Conservation (phyloP, 2,113 vertebrate species). For the Trogon surrucura region DNA sequence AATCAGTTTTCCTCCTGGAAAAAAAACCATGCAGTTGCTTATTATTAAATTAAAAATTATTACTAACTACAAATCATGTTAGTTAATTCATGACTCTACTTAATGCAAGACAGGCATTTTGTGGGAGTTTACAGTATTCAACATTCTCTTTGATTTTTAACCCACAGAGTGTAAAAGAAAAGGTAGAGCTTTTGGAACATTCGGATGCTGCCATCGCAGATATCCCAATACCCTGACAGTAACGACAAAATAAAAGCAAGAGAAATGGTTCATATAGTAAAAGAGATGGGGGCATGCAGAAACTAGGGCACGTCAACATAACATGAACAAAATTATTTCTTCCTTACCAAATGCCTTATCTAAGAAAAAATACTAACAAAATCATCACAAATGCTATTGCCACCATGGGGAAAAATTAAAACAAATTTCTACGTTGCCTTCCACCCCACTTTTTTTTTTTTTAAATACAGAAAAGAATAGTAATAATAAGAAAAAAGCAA, state of each 20-base stretch:
- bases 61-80: not conserved
- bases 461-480: not conserved
- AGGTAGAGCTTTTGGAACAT: not conserved
- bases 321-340: not conserved
- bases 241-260: not conserved
- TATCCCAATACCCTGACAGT: not conserved
- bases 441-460: no score
- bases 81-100: not conserved
- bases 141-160: not conserved
- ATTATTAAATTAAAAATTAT: not conserved
- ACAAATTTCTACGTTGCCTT: not conserved
- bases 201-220: not conserved
- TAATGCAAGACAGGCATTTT: not conserved
- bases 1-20: not conserved
- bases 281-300: not conserved
- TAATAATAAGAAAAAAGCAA: not conserved
- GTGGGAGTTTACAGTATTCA: not conserved
- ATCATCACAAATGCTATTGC: not conserved
- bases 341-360: not conserved
- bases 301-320: not conserved
- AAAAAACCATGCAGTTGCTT: not conserved
- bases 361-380: not conserved
- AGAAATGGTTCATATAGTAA: not conserved
- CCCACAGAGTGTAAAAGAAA: not conserved
- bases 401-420: not conserved